Conservation (phyloP, 2,113 vertebrate species). For the Microtus oregoni region DNA sequence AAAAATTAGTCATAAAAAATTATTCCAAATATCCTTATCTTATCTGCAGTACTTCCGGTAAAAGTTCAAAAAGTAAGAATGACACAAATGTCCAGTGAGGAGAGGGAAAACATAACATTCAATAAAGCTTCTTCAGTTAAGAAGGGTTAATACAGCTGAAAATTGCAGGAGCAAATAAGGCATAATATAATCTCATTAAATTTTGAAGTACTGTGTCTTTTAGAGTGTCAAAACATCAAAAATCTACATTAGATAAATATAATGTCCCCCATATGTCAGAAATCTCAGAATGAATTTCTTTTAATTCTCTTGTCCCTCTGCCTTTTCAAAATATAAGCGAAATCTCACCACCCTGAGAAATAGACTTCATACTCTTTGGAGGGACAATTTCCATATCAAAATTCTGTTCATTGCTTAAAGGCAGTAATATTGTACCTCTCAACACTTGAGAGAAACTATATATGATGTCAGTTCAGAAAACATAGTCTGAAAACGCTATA, state of each 20-base stretch:
- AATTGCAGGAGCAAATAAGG: slow-evolving; percentile 23
- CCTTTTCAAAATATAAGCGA: slow-evolving; percentile 41
- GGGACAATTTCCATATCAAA: slow-evolving; percentile 32
- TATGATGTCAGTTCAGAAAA: neutral
- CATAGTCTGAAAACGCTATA: neutral
- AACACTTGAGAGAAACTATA: slow-evolving; percentile 10
- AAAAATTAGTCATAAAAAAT: neutral
- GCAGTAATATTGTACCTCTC: neutral
- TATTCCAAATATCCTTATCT: neutral
- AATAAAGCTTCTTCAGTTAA: slow-evolving; percentile 14
- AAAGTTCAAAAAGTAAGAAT: slow-evolving; percentile 57
- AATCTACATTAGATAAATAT: slow-evolving; percentile 39
- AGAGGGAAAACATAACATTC: neutral
- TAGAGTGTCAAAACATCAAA: slow-evolving; percentile 25
- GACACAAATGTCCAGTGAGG: slow-evolving; percentile 8
- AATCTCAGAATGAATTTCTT: slow-evolving; percentile 51
- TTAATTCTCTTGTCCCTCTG: neutral
- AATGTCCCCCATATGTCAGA: slow-evolving; percentile 16
- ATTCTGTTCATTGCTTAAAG: slow-evolving; percentile 30
- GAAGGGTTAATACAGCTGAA: slow-evolving; percentile 62
- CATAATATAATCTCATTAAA: slow-evolving; percentile 71
- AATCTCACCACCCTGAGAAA: slow-evolving; percentile 11
- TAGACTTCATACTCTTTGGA: slow-evolving; percentile 40
- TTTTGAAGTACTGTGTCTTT: slow-evolving; percentile 56
- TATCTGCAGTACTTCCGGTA: slow-evolving; percentile 21